These are phyloP conservation scores for Rhinichthys osculus DNA, from an alignment of 2,797 vertebrate genomes.

Conservation along the genomic window DNA sequence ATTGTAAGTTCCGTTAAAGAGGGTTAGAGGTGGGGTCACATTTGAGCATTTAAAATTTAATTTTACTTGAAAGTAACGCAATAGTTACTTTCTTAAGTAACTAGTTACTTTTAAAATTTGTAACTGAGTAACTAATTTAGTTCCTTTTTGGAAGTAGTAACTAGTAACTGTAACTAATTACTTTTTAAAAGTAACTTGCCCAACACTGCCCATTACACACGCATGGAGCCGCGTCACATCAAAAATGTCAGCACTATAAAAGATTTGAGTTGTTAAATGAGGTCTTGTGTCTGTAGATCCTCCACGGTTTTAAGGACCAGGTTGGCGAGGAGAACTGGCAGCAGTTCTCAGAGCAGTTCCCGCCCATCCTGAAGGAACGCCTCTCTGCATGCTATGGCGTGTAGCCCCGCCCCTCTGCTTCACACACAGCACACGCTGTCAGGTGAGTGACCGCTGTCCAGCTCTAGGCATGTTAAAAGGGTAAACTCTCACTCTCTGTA, in stretches of 20 bases:
- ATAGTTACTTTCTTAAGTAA: too few species aligned
- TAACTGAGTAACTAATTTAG: too few species aligned
- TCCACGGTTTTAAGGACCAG: conserved; percentile 95
- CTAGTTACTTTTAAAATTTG: too few species aligned
- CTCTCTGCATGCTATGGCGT: conserved; percentile 93
- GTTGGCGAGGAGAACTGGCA: conserved; percentile 96
- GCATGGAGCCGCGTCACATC: neutral
- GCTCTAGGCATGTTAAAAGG: neutral
- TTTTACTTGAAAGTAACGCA: too few species aligned
- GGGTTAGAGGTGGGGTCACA: too few species aligned
- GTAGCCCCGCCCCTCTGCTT: conserved; percentile 78
- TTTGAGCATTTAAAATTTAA: too few species aligned
- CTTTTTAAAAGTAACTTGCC: too few species aligned
- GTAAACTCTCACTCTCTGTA: too few species aligned
- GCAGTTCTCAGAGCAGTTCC: conserved; percentile 96
- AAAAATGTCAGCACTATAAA: neutral
- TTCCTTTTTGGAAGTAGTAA: too few species aligned
- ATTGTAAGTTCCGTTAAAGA: too few species aligned
- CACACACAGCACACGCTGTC: conserved; percentile 73
- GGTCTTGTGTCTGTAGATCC: conserved; percentile 76
- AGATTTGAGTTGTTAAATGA: neutral
- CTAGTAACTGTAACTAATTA: too few species aligned
- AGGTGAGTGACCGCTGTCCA: conserved; percentile 23
- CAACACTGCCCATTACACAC: too few species aligned
- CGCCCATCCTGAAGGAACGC: conserved; percentile 92